Percentiles rank a stretch among this genome's conserved stretches.
Evolutionary conservation across 1,140 invertebrate genomes (phyloP).

Genomic region (Colletes gigas): DNA sequence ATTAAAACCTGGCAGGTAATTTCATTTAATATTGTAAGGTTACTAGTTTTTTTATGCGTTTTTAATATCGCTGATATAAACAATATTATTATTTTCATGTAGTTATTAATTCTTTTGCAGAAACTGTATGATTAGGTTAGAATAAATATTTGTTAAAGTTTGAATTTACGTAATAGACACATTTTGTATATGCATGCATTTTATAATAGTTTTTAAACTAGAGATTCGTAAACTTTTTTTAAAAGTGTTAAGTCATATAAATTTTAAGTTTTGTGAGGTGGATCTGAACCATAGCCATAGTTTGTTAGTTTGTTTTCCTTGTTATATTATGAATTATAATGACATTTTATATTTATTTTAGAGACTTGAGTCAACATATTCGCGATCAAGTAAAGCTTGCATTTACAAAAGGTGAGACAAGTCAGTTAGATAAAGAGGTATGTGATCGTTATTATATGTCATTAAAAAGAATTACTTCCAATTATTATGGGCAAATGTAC

Average conservation of each 20-base stretch:
- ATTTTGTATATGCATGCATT: background rate
- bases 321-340: background rate
- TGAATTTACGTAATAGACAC: background rate
- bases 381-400: conserved; percentile 85
- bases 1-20: conserved; percentile 87
- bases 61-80: background rate
- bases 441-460: conserved; percentile 86
- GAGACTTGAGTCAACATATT: conserved; percentile 89
- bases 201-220: background rate
- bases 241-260: no score
- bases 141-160: background rate
- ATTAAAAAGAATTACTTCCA: conserved; percentile 86
- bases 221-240: no score
- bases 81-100: background rate
- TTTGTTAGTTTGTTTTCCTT: background rate
- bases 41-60: background rate
- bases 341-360: conserved; percentile 76
- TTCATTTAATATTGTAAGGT: conserved; percentile 18
- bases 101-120: background rate
- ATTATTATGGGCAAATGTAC: conserved; percentile 87
- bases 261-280: background rate
- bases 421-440: conserved; percentile 80
- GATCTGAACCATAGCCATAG: no score
- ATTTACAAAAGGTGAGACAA: conserved; percentile 84
- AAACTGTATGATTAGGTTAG: conserved; percentile 10